Percentiles rank a stretch among this genome's conserved stretches.
Evolutionary conservation across 2,797 vertebrate species (phyloP).

Genomic region (Steatocranus sp.): DNA sequence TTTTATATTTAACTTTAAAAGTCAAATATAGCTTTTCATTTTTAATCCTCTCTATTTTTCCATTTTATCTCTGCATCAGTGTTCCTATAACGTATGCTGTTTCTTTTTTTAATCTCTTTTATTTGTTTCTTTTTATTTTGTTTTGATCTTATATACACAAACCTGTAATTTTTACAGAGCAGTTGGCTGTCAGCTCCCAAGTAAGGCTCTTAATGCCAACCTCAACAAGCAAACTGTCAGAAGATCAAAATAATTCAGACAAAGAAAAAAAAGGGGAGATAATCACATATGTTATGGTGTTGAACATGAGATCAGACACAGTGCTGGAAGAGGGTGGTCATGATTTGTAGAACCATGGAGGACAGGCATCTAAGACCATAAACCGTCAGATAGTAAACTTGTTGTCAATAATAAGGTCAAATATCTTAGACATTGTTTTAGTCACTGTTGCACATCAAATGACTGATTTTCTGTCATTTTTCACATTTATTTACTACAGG

Average conservation of each 20-base stretch:
- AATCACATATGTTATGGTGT: background rate
- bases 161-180: background rate
- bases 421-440: background rate
- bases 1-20: background rate
- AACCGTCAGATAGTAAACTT: background rate
- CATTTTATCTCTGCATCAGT: background rate
- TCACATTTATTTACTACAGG: background rate
- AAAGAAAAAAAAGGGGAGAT: background rate
- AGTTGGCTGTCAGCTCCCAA: background rate
- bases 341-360: background rate
- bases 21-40: background rate
- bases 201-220: background rate
- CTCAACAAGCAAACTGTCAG: background rate
- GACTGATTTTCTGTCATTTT: background rate
- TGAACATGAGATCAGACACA: background rate
- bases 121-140: background rate
- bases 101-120: background rate
- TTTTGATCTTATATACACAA: background rate
- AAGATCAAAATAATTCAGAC: background rate
- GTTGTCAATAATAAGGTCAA: background rate
- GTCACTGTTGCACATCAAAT: accelerated
- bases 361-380: background rate
- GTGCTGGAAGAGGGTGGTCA: accelerated
- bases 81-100: accelerated
- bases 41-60: background rate